Percentiles rank a stretch among this genome's conserved stretches.
phyloP scores from a whole-genome alignment of 2,113 vertebrate genomes.

The Alethe castanea region DNA sequence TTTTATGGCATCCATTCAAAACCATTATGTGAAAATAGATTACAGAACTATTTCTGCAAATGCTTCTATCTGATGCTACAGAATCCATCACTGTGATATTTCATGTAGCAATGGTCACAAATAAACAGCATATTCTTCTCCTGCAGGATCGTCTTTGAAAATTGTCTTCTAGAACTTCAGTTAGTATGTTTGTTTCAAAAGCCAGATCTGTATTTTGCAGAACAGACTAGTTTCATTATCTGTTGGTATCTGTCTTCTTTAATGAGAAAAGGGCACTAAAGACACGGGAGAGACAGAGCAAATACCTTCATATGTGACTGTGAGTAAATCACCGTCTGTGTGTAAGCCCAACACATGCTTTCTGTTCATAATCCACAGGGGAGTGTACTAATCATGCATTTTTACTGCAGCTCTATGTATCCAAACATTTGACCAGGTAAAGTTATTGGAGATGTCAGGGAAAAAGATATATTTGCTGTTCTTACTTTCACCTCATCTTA shows the following conservation, averaged over 20 bases:
- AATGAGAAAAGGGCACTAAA: conserved; percentile 18
- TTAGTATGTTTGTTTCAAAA: neutral
- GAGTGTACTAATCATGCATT: conserved; percentile 17
- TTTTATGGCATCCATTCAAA: neutral
- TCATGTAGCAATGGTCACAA: neutral
- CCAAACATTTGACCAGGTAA: conserved; percentile 42
- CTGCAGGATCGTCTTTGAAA: neutral
- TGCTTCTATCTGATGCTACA: neutral
- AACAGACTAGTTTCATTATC: neutral
- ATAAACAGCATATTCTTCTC: neutral
- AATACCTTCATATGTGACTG: conserved; percentile 9
- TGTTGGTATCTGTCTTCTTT: conserved; percentile 38
- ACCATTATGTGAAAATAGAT: neutral
- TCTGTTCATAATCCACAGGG: conserved; percentile 26
- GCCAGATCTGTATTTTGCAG: neutral
- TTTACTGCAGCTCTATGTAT: conserved; percentile 34
- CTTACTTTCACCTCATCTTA: conserved; percentile 58
- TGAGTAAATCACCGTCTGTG: conserved; percentile 33
- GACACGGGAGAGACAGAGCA: conserved; percentile 5
- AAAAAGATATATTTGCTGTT: conserved; percentile 62
- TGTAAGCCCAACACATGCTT: conserved; percentile 18
- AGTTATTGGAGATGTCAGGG: conserved; percentile 32
- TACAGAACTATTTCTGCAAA: neutral
- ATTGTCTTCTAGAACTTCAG: neutral
- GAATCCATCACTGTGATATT: neutral